phyloP scores from a whole-genome alignment of 2,113 vertebrate genomes.

The Dipodomys merriami region DNA sequence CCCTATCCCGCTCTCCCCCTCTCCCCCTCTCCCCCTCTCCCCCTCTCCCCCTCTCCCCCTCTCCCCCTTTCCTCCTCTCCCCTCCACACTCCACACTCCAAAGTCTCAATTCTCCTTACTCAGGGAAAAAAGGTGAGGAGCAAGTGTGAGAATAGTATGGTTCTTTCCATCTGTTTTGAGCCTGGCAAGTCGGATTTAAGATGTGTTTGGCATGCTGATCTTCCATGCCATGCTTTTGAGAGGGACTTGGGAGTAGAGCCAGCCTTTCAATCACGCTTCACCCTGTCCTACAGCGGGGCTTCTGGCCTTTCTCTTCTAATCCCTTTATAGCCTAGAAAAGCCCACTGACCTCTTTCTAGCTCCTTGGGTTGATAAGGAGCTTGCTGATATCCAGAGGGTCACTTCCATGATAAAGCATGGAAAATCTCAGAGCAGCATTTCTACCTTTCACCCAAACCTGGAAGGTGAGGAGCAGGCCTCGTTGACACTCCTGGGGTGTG shows the following conservation, averaged over 20 bases:
- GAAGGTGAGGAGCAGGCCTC: fast-evolving
- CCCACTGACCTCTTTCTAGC: neutral
- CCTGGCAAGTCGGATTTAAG: neutral
- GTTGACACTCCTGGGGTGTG: neutral
- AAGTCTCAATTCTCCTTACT: neutral
- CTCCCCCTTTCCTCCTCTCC: no score
- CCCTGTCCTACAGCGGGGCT: fast-evolving
- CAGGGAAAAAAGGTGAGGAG: neutral
- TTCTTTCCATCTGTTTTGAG: neutral
- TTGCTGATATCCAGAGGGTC: no score
- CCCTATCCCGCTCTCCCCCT: no score
- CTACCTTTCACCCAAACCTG: neutral
- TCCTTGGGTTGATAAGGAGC: neutral
- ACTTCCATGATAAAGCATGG: neutral
- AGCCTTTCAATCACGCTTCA: no score
- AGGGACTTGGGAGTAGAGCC: no score
- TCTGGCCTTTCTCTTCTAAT: neutral
- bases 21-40: no score
- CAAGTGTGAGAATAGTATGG: neutral
- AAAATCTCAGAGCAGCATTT: neutral
- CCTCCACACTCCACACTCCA: no score
- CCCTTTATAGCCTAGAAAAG: neutral
- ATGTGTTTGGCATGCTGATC: neutral
- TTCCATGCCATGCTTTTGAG: neutral
- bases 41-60: no score